Evolutionary conservation across 2,797 vertebrate genomes (phyloP).

Genomic region (Serranus cabrilla): DNA sequence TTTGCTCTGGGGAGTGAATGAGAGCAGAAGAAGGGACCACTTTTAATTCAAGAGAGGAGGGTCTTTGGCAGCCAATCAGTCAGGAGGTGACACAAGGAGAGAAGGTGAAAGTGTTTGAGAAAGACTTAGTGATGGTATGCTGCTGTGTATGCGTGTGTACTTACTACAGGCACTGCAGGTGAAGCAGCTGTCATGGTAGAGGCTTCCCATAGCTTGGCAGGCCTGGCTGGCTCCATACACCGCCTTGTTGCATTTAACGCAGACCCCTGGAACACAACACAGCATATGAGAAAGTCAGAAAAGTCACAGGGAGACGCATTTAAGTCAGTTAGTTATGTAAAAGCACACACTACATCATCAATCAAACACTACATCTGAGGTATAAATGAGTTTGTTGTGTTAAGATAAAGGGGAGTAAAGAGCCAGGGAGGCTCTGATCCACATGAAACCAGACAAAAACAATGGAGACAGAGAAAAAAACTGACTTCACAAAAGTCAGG

Average conservation of each 20-base stretch:
- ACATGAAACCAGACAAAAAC: constrained; percentile 34
- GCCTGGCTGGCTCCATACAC: constrained; percentile 95
- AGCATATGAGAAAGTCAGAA: constrained; percentile 33
- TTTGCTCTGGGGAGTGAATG: constrained; percentile 36
- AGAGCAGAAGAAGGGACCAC: constrained; percentile 43
- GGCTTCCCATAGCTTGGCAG: constrained; percentile 97
- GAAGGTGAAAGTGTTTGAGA: constrained; percentile 21
- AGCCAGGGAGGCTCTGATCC: constrained; percentile 4
- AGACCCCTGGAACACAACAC: constrained; percentile 87
- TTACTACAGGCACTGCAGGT: constrained; percentile 98
- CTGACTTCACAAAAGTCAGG: constrained; percentile 48
- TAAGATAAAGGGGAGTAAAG: constrained; percentile 3
- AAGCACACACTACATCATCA: background rate
- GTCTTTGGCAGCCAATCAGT: constrained; percentile 43
- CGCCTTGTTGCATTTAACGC: constrained; percentile 93
- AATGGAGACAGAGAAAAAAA: constrained; percentile 30
- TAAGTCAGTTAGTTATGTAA: background rate
- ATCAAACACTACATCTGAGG: background rate
- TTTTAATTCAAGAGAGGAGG: constrained; percentile 52
- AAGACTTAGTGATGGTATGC: background rate
- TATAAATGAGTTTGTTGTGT: constrained; percentile 23
- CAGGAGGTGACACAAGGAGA: constrained; percentile 24
- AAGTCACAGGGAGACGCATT: constrained; percentile 15
- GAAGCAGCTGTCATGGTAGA: constrained; percentile 96
- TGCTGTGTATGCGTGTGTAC: constrained; percentile 71